Percentiles rank a stretch among this genome's conserved stretches.
These are phyloP conservation scores for Phalloptychus januarius DNA, from an alignment of 2,797 vertebrate species.

Conservation along the genomic window DNA sequence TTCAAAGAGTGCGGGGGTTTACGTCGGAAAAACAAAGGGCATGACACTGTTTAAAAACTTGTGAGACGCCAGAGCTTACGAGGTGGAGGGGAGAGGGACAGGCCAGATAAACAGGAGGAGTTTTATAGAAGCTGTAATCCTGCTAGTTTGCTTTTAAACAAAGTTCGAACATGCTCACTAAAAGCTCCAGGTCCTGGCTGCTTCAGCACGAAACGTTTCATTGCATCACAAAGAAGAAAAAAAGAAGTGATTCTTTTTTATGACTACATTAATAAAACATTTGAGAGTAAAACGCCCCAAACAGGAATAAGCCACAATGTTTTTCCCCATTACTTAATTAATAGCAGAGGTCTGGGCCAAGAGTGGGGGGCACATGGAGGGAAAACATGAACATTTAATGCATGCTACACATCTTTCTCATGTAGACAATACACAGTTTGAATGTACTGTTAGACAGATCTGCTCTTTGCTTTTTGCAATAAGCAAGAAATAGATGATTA, in stretches of 20 bases:
- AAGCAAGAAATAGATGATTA: background rate
- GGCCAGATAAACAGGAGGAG: slow-evolving; percentile 50
- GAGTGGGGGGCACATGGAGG: background rate
- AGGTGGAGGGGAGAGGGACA: slow-evolving; percentile 25
- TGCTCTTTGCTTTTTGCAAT: background rate
- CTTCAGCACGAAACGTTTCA: background rate
- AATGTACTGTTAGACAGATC: background rate
- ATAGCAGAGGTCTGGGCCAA: background rate
- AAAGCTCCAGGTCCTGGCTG: background rate
- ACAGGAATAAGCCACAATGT: background rate
- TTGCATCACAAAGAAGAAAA: background rate
- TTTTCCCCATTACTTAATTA: background rate
- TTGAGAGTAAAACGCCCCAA: background rate
- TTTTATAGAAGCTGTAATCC: slow-evolving; percentile 46
- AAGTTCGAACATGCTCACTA: background rate
- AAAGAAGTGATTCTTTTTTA: background rate
- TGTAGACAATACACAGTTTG: background rate
- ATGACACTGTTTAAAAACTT: slow-evolving; percentile 62
- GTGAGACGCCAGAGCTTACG: slow-evolving; percentile 42
- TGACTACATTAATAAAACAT: background rate
- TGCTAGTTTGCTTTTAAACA: slow-evolving; percentile 13
- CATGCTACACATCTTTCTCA: background rate
- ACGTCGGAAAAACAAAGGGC: slow-evolving; percentile 62
- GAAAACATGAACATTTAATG: background rate
- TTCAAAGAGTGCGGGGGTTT: slow-evolving; percentile 65